A percentile compares a stretch with the other conserved stretches of the same genome.
Evolutionary conservation across 1,140 invertebrate species (phyloP).

Genomic region (Vanessa tameamea): DNA sequence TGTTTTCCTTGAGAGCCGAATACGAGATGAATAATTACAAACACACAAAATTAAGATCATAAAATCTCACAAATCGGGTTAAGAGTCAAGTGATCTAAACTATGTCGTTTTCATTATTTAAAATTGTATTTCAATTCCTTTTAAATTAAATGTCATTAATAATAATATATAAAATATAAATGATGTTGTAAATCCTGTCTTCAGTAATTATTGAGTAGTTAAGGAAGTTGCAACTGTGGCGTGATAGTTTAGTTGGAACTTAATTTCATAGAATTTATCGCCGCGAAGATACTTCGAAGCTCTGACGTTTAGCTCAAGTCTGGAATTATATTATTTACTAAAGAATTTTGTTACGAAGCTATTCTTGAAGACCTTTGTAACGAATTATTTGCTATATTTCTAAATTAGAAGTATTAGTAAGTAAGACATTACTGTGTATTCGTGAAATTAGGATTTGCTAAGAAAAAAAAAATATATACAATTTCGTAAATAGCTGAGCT

Average conservation of each 20-base stretch:
- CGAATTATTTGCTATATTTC: too few relatives aligned
- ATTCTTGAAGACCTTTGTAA: not conserved
- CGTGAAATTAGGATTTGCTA: too few relatives aligned
- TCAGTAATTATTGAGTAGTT: slow-evolving; percentile 20
- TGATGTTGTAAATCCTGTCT: slow-evolving; percentile 6
- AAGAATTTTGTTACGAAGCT: not conserved
- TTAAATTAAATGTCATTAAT: not conserved
- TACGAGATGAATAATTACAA: too few relatives aligned
- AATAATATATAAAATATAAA: not conserved
- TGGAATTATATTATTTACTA: not conserved
- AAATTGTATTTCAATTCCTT: not conserved
- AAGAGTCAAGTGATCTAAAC: too few relatives aligned
- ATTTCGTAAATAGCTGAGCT: too few relatives aligned
- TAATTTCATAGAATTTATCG: slow-evolving; percentile 18
- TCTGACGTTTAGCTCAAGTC: slow-evolving; percentile 8
- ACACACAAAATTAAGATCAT: too few relatives aligned
- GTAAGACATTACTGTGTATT: too few relatives aligned
- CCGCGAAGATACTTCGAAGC: slow-evolving; percentile 7
- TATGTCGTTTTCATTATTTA: too few relatives aligned
- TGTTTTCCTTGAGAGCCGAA: too few relatives aligned
- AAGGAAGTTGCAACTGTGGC: slow-evolving; percentile 15
- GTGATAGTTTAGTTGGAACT: slow-evolving; percentile 24
- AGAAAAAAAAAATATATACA: too few relatives aligned
- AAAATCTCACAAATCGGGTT: too few relatives aligned
- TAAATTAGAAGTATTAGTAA: too few relatives aligned